phyloP scores from a whole-genome alignment of 2,113 vertebrate genomes.

The Mastomys natalensis region DNA sequence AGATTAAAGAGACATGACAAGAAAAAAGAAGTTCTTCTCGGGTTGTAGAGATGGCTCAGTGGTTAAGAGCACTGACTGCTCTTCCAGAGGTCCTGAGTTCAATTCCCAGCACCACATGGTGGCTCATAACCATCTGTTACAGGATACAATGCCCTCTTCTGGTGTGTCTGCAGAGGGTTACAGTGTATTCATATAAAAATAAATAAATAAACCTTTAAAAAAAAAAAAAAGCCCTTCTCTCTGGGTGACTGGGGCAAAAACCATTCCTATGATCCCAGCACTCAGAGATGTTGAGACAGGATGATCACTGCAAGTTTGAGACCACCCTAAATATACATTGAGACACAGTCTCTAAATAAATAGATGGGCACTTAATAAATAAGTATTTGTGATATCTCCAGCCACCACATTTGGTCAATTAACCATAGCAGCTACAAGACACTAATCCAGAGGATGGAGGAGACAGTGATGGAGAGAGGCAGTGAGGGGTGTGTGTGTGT shows the following conservation, averaged over 20 bases:
- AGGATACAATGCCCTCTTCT: too few relatives aligned
- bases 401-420: neutral
- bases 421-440: neutral
- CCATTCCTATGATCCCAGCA: neutral
- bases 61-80: too few relatives aligned
- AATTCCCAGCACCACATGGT: too few relatives aligned
- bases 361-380: neutral
- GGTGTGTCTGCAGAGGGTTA: too few relatives aligned
- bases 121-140: too few relatives aligned
- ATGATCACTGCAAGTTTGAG: neutral
- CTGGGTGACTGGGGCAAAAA: neutral
- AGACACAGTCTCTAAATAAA: neutral
- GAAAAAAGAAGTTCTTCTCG: neutral
- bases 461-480: neutral
- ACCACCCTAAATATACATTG: neutral
- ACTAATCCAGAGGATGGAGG: neutral
- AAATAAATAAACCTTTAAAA: too few relatives aligned
- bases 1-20: neutral
- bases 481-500: neutral
- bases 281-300: neutral
- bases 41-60: too few relatives aligned
- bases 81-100: too few relatives aligned
- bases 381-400: neutral
- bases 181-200: too few relatives aligned
- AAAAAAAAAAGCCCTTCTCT: neutral